Percentiles rank a stretch among this genome's conserved stretches.
phyloP scores from a whole-genome alignment of 2,113 vertebrate genomes.

The Rafetus swinhoei region DNA sequence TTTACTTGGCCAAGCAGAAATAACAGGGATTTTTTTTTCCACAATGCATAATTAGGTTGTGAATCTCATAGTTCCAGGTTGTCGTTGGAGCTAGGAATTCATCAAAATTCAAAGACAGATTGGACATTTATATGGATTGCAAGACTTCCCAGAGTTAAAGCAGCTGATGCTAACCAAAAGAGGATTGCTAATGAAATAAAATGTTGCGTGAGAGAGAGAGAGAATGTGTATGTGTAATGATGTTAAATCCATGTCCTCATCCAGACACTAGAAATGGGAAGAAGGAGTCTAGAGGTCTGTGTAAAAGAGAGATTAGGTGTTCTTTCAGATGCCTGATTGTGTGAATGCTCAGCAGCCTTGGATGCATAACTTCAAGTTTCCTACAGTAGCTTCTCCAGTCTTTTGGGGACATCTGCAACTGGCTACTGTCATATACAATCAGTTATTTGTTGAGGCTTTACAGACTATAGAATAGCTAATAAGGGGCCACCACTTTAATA shows the following conservation, averaged over 20 bases:
- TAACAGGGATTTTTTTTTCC: not conserved
- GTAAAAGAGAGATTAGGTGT: accelerated
- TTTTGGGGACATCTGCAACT: not conserved
- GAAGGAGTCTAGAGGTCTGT: not conserved
- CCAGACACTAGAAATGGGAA: accelerated
- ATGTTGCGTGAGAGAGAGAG: not conserved
- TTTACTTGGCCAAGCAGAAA: not conserved
- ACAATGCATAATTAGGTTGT: not conserved
- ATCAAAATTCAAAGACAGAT: not conserved
- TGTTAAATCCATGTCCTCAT: not conserved
- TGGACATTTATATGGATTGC: not conserved
- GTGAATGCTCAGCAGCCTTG: not conserved
- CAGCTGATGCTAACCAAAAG: not conserved
- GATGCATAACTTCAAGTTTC: not conserved
- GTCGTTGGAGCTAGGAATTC: not conserved
- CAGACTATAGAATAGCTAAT: not conserved
- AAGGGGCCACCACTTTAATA: not conserved
- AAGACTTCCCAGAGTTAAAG: not conserved
- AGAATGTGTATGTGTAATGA: not conserved
- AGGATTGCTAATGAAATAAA: not conserved
- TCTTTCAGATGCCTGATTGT: not conserved
- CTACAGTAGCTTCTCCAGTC: not conserved
- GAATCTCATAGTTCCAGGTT: not conserved
- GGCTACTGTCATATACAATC: not conserved
- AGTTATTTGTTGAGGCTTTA: not conserved